phyloP scores from a whole-genome alignment of 2,113 vertebrate genomes.

The Synodontis membranacea region DNA sequence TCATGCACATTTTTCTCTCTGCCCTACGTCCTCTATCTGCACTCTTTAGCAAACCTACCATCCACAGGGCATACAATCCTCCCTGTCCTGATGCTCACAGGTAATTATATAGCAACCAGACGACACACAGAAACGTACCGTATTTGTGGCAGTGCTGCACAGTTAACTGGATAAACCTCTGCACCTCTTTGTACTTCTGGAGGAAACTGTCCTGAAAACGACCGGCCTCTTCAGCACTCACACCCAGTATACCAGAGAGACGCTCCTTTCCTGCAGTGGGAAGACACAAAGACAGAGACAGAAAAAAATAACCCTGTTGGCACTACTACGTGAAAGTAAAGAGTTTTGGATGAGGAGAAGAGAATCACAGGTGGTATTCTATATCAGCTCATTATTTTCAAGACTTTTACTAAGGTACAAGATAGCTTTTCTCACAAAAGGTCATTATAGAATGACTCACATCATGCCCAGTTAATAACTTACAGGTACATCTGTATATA shows the following conservation, averaged over 20 bases:
- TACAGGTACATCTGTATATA: neutral
- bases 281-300: neutral
- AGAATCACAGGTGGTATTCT: neutral
- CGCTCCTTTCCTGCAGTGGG: slow-evolving; percentile 77
- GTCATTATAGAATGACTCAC: neutral
- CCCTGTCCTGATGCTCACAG: too few relatives aligned
- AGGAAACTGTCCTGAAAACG: slow-evolving; percentile 85
- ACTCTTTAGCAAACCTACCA: neutral
- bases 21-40: neutral
- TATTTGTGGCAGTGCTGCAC: slow-evolving; percentile 77
- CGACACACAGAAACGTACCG: slow-evolving; percentile 66
- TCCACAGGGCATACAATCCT: neutral
- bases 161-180: slow-evolving; percentile 80
- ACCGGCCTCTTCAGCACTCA: slow-evolving; percentile 78
- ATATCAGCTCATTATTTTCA: neutral
- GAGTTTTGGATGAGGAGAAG: neutral
- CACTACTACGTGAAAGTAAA: neutral
- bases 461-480: neutral
- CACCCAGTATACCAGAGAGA: slow-evolving; percentile 82
- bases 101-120: neutral
- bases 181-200: slow-evolving; percentile 83
- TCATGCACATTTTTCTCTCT: slow-evolving; percentile 13
- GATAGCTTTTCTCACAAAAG: neutral
- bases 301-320: neutral
- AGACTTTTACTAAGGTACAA: neutral